Evolutionary conservation across 2,888 invertebrate genomes (phyloP), one percentile per base, ranked within the genome.

Genomic region (Fragum whitleyi): DNA sequence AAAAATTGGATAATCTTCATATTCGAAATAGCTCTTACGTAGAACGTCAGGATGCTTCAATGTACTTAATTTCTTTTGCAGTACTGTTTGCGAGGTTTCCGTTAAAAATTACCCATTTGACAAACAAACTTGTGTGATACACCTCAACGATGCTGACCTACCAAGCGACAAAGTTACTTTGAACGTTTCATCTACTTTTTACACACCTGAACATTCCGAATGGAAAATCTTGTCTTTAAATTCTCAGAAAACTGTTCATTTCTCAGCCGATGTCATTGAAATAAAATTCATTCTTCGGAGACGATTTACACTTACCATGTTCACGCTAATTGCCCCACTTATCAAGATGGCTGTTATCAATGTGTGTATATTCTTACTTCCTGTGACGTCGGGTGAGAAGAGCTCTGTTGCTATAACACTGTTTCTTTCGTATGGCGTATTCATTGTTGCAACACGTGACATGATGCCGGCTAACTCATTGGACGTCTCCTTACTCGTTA

Each of bases 61-160:
- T n/a, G n/a, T n/a, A n/a, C n/a, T n/a, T n/a, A n/a, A n/a, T 9
- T 36, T 36, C 32, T 36, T 36, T 61, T 61, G 29, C 61, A 61
- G 61, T 26, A 61, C 61, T 11, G 11, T n/a, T 2, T 61, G 61
- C 61, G 61, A 61, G 7, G 61, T 61, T 6, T 61, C 61, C 29
- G 61, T 61, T 11, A 61, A 32, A 61, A 26, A 61, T n/a, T 61
- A 32, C 32, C 61, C 61, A 19, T 61, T 61, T 16, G 61, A 61
- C 19, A 32, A 32, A 61, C 28, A 61, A 26, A 32, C 26, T 3
- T 61, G 61, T n/a, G 6, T 7, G 32, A 61, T 61, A 28, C 6
- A 32, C 3, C 7, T 61, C 2, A 32, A 61, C 32, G 61, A 61
- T 23, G 61, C 29, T 5, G 32, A 29, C 32, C 29, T 61, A 5